phyloP scores from a whole-genome alignment of 2,113 vertebrate species.

The Nesospiza acunhae region DNA sequence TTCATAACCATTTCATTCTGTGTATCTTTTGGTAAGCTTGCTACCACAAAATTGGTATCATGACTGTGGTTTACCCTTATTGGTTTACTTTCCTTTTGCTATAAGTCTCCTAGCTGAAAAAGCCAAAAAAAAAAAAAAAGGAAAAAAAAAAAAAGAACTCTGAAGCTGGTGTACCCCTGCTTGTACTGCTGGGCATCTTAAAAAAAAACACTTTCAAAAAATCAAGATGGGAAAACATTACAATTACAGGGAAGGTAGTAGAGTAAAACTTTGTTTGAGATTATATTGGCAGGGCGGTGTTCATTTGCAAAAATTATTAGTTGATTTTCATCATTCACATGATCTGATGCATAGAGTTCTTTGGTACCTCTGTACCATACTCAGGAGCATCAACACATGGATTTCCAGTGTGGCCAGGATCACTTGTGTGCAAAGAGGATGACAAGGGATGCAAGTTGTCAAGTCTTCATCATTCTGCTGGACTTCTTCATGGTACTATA shows the following conservation, averaged over 20 bases:
- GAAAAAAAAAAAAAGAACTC: rapidly evolving
- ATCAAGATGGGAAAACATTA: neutral
- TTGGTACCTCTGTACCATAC: rapidly evolving
- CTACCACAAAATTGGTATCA: slow-evolving; percentile 1
- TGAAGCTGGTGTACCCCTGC: neutral
- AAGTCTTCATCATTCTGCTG: rapidly evolving
- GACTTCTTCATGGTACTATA: neutral
- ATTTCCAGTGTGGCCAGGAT: neutral
- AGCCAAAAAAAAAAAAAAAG: neutral
- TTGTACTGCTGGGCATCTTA: neutral
- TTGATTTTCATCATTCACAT: neutral
- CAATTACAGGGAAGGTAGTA: neutral
- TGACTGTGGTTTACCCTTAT: slow-evolving; percentile 9
- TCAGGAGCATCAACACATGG: neutral
- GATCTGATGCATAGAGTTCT: neutral
- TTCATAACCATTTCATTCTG: neutral
- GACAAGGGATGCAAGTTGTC: neutral
- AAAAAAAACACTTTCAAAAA: neutral
- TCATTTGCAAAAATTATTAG: neutral
- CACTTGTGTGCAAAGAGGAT: neutral
- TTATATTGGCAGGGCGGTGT: rapidly evolving
- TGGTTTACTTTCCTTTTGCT: slow-evolving; percentile 14
- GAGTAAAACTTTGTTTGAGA: neutral
- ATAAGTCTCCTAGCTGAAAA: neutral
- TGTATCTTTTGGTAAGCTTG: neutral